phyloP scores from a whole-genome alignment of 2,113 vertebrate genomes.

The Neopipo cinnamomea region DNA sequence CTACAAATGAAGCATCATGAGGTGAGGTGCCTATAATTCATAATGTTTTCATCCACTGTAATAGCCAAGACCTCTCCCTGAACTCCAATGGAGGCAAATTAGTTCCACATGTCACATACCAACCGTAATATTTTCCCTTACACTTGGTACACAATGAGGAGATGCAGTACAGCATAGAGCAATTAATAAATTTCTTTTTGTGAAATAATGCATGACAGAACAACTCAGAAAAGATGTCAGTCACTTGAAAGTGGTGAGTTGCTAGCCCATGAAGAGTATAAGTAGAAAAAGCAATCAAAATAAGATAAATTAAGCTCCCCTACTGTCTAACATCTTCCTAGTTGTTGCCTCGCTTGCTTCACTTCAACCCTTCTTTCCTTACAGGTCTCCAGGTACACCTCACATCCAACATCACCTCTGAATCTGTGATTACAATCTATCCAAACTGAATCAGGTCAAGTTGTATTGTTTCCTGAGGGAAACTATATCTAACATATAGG shows the following conservation, averaged over 20 bases:
- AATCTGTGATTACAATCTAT: neutral
- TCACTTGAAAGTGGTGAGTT: neutral
- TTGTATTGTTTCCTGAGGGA: neutral
- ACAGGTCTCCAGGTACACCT: neutral
- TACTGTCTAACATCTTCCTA: neutral
- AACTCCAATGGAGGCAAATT: slow-evolving; percentile 31
- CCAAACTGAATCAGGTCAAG: neutral
- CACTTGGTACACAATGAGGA: neutral
- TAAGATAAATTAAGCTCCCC: neutral
- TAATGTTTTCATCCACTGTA: slow-evolving; percentile 14
- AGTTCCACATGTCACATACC: slow-evolving; percentile 40
- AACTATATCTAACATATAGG: neutral
- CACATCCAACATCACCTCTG: neutral
- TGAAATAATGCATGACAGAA: neutral
- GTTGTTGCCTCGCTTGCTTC: neutral
- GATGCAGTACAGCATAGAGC: neutral
- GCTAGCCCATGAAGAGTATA: neutral
- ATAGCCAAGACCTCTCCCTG: slow-evolving; percentile 47
- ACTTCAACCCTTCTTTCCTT: neutral
- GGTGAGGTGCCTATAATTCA: neutral
- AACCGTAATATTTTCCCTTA: neutral
- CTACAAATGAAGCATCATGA: slow-evolving; percentile 7
- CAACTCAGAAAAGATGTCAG: neutral
- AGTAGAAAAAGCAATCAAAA: neutral
- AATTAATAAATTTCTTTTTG: slow-evolving; percentile 44